These are phyloP conservation scores for Saguinus midas DNA, from an alignment of 2,113 vertebrate genomes.

Conservation along the genomic window DNA sequence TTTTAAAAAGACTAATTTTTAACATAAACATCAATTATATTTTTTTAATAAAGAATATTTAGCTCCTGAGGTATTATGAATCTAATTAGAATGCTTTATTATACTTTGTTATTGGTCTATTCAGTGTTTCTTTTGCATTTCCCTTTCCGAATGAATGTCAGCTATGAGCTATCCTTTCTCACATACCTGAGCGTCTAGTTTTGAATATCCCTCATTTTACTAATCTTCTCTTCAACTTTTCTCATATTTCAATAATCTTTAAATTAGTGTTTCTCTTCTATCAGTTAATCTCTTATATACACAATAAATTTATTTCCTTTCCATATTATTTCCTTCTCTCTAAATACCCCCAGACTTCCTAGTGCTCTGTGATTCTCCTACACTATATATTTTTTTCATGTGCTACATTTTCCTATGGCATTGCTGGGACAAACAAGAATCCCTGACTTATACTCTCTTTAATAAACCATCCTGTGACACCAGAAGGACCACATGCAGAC, in stretches of 20 bases:
- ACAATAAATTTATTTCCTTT: neutral
- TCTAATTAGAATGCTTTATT: neutral
- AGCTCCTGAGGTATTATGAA: neutral
- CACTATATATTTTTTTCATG: neutral
- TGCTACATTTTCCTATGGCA: neutral
- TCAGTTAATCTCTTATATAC: neutral
- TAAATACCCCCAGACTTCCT: neutral
- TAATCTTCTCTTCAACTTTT: neutral
- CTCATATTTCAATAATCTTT: neutral
- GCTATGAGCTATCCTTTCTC: neutral
- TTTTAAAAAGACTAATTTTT: neutral
- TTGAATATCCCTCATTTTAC: neutral
- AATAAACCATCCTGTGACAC: neutral
- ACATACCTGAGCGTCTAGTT: neutral
- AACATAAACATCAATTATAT: neutral
- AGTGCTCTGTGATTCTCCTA: neutral
- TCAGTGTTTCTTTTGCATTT: neutral
- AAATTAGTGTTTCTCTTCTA: neutral
- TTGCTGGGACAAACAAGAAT: neutral
- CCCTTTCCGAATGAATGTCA: neutral
- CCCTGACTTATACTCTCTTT: neutral
- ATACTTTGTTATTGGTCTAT: neutral
- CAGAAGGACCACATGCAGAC: neutral
- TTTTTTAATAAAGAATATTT: neutral
- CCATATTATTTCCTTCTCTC: neutral